phyloP scores from a whole-genome alignment of 2,113 vertebrate genomes.

The Cyanoramphus novaezelandiae region DNA sequence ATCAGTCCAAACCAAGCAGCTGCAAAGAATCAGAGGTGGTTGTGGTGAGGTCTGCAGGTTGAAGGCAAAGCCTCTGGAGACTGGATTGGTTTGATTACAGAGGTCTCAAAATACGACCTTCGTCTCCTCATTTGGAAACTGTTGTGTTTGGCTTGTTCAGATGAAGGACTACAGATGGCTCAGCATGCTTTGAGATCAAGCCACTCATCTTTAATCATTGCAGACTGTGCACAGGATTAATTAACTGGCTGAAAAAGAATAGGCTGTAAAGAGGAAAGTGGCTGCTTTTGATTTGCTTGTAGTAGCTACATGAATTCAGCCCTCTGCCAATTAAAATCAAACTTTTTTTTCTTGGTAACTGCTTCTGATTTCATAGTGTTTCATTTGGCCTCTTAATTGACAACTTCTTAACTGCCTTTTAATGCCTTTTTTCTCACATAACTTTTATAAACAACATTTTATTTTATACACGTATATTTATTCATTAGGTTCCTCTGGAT shows the following conservation, averaged over 20 bases:
- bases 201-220: neutral
- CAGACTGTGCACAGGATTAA: slow-evolving; percentile 10
- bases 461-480: neutral
- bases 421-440: neutral
- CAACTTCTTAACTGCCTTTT: neutral
- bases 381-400: neutral
- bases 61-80: slow-evolving; percentile 10
- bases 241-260: neutral
- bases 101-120: neutral
- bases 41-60: neutral
- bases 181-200: slow-evolving; percentile 1
- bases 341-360: neutral
- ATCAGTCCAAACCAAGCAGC: slow-evolving; percentile 10
- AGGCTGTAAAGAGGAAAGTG: neutral
- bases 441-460: neutral
- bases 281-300: neutral
- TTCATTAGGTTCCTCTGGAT: neutral
- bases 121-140: neutral
- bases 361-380: neutral
- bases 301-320: neutral
- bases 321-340: neutral
- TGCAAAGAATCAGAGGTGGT: neutral
- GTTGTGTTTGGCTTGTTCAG: neutral
- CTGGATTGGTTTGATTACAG: neutral
- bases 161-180: neutral